Evolutionary conservation across 2,888 invertebrate species (phyloP).

Genomic region (Microctonus hyperodae): DNA sequence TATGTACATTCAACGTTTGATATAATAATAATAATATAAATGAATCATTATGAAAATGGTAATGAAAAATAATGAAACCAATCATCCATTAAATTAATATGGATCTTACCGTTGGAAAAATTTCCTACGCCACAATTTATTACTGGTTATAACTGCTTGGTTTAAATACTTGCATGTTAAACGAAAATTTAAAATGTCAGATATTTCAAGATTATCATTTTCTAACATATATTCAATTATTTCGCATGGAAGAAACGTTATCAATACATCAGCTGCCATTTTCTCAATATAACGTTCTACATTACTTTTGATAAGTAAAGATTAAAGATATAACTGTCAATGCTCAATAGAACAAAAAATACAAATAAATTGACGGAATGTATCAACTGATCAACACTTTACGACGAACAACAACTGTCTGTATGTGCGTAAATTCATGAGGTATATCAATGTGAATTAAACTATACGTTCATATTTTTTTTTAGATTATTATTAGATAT

Average conservation of each 20-base stretch:
- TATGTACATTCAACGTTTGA: background rate
- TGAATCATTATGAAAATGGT: background rate
- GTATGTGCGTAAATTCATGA: too few species aligned
- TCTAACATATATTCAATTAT: slow-evolving; percentile 55
- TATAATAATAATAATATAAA: too few species aligned
- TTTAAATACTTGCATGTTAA: slow-evolving; percentile 66
- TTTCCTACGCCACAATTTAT: slow-evolving; percentile 64
- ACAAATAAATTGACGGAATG: too few species aligned
- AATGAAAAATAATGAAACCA: background rate
- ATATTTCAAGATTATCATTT: slow-evolving; percentile 44
- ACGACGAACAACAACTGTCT: too few species aligned
- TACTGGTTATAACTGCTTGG: slow-evolving; percentile 63
- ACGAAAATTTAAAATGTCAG: slow-evolving; percentile 66
- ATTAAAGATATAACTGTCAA: too few species aligned
- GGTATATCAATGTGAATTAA: too few species aligned
- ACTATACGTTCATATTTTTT: too few species aligned
- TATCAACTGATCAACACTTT: too few species aligned
- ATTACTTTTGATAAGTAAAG: background rate
- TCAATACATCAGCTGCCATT: slow-evolving; percentile 50
- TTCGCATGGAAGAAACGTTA: slow-evolving; percentile 53
- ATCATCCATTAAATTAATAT: background rate
- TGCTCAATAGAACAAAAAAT: too few species aligned
- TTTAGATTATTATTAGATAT: too few species aligned
- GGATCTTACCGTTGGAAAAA: slow-evolving; percentile 61
- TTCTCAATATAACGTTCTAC: slow-evolving; percentile 10